Evolutionary conservation across 1,140 invertebrate genomes (phyloP).

Genomic region (Megalopta genalis): DNA sequence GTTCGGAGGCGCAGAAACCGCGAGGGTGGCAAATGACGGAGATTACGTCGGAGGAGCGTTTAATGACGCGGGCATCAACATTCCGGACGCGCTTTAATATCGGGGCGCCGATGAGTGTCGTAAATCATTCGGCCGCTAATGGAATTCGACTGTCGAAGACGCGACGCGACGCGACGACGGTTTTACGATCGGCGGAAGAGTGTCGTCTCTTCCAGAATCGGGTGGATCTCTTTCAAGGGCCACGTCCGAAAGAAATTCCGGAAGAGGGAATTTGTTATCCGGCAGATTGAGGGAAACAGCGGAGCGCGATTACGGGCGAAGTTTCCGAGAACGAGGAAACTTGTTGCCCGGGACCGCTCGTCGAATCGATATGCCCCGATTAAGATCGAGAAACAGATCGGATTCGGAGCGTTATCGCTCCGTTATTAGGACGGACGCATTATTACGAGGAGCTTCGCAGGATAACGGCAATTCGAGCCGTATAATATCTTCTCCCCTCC

Average conservation of each 20-base stretch:
- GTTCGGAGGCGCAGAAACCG: not conserved
- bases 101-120: constrained; percentile 35
- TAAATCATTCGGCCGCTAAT: constrained; percentile 43
- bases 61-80: constrained; percentile 31
- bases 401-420: not conserved
- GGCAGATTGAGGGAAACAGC: too few species aligned
- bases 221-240: not conserved
- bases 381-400: constrained; percentile 5
- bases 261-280: not conserved
- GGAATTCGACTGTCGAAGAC: constrained; percentile 26
- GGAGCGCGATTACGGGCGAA: not conserved
- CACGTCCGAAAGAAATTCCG: not conserved
- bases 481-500: constrained; percentile 33
- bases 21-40: constrained; percentile 10
- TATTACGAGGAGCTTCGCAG: constrained; percentile 20
- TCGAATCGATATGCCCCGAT: not conserved
- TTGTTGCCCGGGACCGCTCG: not conserved
- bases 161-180: too few species aligned
- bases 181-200: constrained; percentile 14
- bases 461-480: constrained; percentile 15
- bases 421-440: constrained; percentile 20
- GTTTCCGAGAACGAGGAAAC: not conserved
- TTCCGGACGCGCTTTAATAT: constrained; percentile 42
- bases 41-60: constrained; percentile 35
- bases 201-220: not conserved